A percentile compares a stretch with the other conserved stretches of the same genome.
phyloP scores from a whole-genome alignment of 92 coral and sea anemone species.

The Plumapathes pennacea region DNA sequence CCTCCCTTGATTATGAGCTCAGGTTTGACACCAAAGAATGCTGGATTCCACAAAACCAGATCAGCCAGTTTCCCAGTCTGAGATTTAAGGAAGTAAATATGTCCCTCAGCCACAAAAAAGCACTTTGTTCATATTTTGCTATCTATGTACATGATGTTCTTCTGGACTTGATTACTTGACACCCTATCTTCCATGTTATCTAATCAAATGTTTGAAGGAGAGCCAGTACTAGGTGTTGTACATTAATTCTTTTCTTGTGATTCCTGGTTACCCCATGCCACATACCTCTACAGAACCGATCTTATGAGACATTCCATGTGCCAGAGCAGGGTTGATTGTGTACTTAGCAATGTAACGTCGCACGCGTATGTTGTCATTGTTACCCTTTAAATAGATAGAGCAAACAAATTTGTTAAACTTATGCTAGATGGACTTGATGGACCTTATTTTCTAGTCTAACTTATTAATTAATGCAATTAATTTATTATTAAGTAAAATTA shows the following conservation, averaged over 20 bases:
- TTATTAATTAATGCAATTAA: background rate
- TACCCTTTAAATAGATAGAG: constrained; percentile 23
- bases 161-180: no score
- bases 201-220: no score
- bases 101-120: no score
- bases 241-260: no score
- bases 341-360: constrained; percentile 74
- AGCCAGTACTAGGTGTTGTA: background rate
- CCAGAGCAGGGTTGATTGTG: constrained; percentile 71
- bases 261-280: no score
- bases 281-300: constrained; percentile 69
- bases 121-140: no score
- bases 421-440: background rate
- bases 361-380: constrained; percentile 64
- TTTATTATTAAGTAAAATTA: background rate
- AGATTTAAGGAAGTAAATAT: background rate
- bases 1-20: constrained; percentile 64
- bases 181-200: no score
- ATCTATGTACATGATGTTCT: no score
- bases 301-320: constrained; percentile 63
- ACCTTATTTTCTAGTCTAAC: background rate
- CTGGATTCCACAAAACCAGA: constrained; percentile 70
- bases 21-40: constrained; percentile 66
- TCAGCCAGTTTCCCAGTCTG: constrained; percentile 68
- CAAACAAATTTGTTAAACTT: background rate